These are phyloP conservation scores for Disparrhopalites patrizii DNA, from an alignment of 2,888 invertebrate genomes.

Conservation along the genomic window DNA sequence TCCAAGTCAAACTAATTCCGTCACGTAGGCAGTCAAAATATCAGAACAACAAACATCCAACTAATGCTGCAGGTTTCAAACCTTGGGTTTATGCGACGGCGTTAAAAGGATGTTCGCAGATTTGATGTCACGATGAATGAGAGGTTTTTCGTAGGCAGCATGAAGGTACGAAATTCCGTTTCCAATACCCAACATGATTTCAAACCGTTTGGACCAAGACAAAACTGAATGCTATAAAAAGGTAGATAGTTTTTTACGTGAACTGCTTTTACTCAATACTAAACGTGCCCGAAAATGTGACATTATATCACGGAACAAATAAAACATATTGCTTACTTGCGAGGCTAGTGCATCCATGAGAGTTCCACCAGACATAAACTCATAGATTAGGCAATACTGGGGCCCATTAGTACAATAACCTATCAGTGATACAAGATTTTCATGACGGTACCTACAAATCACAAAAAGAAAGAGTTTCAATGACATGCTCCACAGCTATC, in stretches of 20 bases:
- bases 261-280: too few species aligned
- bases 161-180: conserved; percentile 67
- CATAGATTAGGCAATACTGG: conserved; percentile 68
- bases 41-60: too few species aligned
- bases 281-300: too few species aligned
- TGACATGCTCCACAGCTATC: neutral
- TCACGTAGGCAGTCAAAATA: too few species aligned
- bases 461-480: neutral
- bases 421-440: conserved; percentile 68
- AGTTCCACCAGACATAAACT: conserved; percentile 71
- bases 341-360: conserved; percentile 63
- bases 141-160: conserved; percentile 58
- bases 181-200: conserved; percentile 64
- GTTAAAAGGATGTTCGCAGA: conserved; percentile 74
- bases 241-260: too few species aligned
- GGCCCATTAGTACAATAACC: conserved; percentile 70
- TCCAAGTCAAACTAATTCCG: too few species aligned
- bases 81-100: conserved; percentile 63
- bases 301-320: neutral
- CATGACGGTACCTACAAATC: conserved; percentile 61
- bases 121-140: conserved; percentile 75
- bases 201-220: conserved; percentile 59
- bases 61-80: too few species aligned
- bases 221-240: neutral
- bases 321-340: conserved; percentile 46